phyloP scores from a whole-genome alignment of 2,888 invertebrate genomes.

The Chalcosyrphus nemorum region DNA sequence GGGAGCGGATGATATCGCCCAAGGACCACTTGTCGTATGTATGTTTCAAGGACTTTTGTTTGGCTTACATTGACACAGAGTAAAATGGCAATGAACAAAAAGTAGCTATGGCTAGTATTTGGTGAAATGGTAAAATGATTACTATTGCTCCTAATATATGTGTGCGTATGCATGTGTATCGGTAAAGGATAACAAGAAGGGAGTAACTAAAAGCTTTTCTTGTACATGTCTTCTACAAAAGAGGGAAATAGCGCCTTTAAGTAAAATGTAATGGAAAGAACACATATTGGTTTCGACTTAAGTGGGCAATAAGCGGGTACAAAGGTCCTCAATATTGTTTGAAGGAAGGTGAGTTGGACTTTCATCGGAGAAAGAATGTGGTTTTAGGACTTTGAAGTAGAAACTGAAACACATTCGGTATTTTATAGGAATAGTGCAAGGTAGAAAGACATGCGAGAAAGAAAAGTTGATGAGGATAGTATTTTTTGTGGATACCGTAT shows the following conservation, averaged over 20 bases:
- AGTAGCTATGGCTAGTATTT: constrained; percentile 1
- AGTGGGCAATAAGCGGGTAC: neutral
- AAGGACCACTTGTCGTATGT: constrained; percentile 29
- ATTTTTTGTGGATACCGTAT: too few species aligned
- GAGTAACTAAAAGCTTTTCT: neutral
- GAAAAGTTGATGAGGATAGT: too few species aligned
- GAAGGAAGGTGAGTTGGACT: neutral
- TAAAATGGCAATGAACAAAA: neutral
- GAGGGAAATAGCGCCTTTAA: neutral
- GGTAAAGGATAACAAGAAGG: neutral
- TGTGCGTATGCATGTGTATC: neutral
- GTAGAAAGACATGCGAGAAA: too few species aligned
- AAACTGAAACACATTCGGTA: too few species aligned
- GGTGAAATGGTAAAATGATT: constrained; percentile 14
- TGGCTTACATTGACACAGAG: constrained; percentile 6
- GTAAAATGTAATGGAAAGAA: neutral
- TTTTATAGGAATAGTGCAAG: too few species aligned
- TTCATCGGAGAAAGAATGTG: neutral
- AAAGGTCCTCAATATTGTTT: neutral
- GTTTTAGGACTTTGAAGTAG: too few species aligned
- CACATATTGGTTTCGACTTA: neutral
- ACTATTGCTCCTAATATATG: neutral
- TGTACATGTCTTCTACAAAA: neutral
- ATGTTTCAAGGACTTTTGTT: constrained; percentile 22
- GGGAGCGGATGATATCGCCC: neutral